These are phyloP conservation scores for Blera fallax DNA, from an alignment of 2,888 invertebrate genomes.

Conservation along the genomic window DNA sequence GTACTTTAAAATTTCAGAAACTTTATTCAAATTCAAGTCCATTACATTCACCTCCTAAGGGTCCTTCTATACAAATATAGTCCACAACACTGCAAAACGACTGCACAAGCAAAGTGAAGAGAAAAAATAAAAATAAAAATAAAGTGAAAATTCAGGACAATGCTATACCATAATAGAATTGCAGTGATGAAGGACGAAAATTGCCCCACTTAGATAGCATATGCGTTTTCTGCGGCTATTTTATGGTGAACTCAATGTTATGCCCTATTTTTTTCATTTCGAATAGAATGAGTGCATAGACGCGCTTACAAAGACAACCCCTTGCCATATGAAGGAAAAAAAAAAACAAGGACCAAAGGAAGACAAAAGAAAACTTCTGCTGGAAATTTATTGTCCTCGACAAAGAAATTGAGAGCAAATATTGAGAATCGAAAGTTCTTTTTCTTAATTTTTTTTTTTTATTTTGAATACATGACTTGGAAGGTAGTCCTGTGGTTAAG, in stretches of 20 bases:
- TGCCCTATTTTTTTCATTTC: slow-evolving; percentile 43
- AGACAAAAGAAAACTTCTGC: slow-evolving; percentile 40
- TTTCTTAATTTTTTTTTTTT: slow-evolving; percentile 24
- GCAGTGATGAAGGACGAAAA: slow-evolving; percentile 69
- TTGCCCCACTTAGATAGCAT: slow-evolving; percentile 67
- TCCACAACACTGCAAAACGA: not conserved
- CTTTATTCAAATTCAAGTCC: slow-evolving; percentile 13
- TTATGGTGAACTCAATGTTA: slow-evolving; percentile 62
- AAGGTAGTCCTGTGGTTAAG: slow-evolving; percentile 9
- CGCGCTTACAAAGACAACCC: not conserved
- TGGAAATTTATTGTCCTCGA: slow-evolving; percentile 64
- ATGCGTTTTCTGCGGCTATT: slow-evolving; percentile 68
- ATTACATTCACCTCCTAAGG: slow-evolving; percentile 3
- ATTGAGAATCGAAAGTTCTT: slow-evolving; percentile 64
- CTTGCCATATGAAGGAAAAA: not conserved
- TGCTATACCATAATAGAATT: slow-evolving; percentile 63
- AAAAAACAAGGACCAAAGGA: not conserved
- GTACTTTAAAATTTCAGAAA: not conserved
- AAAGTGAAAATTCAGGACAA: slow-evolving; percentile 62
- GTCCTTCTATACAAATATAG: too few relatives aligned
- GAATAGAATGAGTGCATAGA: not conserved
- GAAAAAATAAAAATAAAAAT: not conserved
- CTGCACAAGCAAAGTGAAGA: not conserved
- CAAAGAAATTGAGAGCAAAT: slow-evolving; percentile 63
- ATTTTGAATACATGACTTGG: not conserved